Evolutionary conservation across 2,797 vertebrate species (phyloP), one percentile per base, ranked within the genome.

Genomic region (Novumbra hubbsi): DNA sequence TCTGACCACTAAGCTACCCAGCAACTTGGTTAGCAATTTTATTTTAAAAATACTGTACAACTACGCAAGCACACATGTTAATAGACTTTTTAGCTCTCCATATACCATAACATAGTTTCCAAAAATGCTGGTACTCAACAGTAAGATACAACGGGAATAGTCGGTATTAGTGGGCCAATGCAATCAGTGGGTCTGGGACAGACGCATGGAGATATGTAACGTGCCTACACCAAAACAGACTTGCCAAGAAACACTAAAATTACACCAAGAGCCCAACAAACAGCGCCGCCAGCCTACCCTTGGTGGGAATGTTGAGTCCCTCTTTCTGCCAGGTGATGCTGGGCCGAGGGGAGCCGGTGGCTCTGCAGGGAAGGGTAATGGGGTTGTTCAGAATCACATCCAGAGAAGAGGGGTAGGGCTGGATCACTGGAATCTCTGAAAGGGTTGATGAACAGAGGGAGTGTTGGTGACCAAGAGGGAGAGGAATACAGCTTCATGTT

Each of bases 301-400:
- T 85, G 19, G 93, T 92, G 74, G 90, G 83, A 78, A 99, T 85
- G 76, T 87, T 96, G 88, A 98, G 94, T 86, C 98, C 97, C 88
- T 99, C 98, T 83, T 98, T 99, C 87, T 99, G 98, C 98, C 98
- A 99, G 0, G 90, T 95, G 76, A 98, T 93, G 65, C 96, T 84
- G 0, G 98, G 98, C n/a, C 65, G 91, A 62, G 98, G 98, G 0
- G 91, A 94, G 28, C 98, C 98, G 0, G 78, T 88, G 1, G 95
- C 95, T 62, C 92, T 93, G 86, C 98, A 99, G 0, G 96, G 96
- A 73, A 99, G 88, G 21, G 94, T 90, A 78, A 96, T 27, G n/a
- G 95, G 90, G 77, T 93, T 96, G 85, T 96, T 95, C 64, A 98
- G 82, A 30, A 96, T 95, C 82, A 98, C 96, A 0, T 98, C 96